phyloP scores from a whole-genome alignment of 2,888 invertebrate genomes.

The Monopis laevigella region DNA sequence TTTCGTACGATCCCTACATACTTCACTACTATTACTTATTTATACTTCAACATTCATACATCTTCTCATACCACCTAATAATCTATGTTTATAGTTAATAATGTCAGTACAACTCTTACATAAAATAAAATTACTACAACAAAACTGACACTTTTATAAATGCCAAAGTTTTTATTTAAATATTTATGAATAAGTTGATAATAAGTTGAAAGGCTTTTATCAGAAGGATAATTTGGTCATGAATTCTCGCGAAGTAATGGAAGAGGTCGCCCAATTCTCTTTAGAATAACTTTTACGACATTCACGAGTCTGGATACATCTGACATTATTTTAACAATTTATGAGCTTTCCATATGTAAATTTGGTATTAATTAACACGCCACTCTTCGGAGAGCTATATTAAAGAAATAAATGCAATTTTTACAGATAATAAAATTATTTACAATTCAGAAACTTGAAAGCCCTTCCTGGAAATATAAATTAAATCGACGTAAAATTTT shows the following conservation, averaged over 20 bases:
- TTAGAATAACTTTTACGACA: constrained; percentile 21
- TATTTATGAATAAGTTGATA: constrained; percentile 49
- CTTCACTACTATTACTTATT: too few species aligned
- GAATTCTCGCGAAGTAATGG: constrained; percentile 45
- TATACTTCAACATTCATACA: too few species aligned
- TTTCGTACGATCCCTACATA: too few species aligned
- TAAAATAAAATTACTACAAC: too few species aligned
- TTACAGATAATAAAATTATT: background rate
- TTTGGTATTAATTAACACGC: constrained; percentile 25
- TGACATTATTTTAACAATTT: constrained; percentile 23
- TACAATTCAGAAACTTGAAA: too few species aligned
- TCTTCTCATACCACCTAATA: too few species aligned
- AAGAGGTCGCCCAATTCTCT: constrained; percentile 14
- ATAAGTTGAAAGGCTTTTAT: constrained; percentile 32
- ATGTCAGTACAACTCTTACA: too few species aligned
- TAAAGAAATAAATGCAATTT: background rate
- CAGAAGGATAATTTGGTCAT: constrained; percentile 34
- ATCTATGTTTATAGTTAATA: too few species aligned
- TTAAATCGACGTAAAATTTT: too few species aligned
- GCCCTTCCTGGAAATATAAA: too few species aligned
- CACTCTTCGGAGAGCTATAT: background rate
- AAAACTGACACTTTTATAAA: too few species aligned
- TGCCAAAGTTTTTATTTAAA: constrained; percentile 42
- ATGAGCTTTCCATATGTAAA: constrained; percentile 36
- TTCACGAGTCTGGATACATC: constrained; percentile 19